These are phyloP conservation scores for Mythimna lalbum DNA, from an alignment of 2,888 invertebrate species.

Conservation along the genomic window DNA sequence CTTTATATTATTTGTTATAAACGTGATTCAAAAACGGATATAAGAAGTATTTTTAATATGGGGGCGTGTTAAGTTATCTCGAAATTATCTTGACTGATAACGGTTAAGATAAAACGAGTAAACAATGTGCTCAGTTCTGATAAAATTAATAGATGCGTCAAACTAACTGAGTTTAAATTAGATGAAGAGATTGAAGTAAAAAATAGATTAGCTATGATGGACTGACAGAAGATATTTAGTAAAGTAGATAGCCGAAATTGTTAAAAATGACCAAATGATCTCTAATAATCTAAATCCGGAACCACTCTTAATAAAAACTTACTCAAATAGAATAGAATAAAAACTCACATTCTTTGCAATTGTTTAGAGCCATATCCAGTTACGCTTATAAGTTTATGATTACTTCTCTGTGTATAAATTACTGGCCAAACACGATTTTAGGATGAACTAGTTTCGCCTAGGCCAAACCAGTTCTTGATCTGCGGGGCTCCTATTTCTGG, in stretches of 20 bases:
- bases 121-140: slow-evolving; percentile 18
- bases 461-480: no score
- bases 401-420: no score
- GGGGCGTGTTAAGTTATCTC: slow-evolving; percentile 50
- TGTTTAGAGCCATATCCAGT: no score
- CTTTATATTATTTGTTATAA: background rate
- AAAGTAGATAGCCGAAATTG: background rate
- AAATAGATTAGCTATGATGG: background rate
- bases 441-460: no score
- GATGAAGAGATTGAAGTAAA: background rate
- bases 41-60: slow-evolving; percentile 28
- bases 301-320: no score
- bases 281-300: no score
- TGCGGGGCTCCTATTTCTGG: no score
- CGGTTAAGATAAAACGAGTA: slow-evolving; percentile 23
- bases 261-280: no score
- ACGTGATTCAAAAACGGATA: slow-evolving; percentile 16
- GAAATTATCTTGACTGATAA: slow-evolving; percentile 46
- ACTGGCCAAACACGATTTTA: no score
- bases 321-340: no score
- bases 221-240: background rate
- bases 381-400: no score
- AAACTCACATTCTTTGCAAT: no score
- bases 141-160: slow-evolving; percentile 12
- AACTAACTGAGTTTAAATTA: slow-evolving; percentile 1